phyloP scores from a whole-genome alignment of 64 coral and sea anemone species.

The Orbicella faveolata region DNA sequence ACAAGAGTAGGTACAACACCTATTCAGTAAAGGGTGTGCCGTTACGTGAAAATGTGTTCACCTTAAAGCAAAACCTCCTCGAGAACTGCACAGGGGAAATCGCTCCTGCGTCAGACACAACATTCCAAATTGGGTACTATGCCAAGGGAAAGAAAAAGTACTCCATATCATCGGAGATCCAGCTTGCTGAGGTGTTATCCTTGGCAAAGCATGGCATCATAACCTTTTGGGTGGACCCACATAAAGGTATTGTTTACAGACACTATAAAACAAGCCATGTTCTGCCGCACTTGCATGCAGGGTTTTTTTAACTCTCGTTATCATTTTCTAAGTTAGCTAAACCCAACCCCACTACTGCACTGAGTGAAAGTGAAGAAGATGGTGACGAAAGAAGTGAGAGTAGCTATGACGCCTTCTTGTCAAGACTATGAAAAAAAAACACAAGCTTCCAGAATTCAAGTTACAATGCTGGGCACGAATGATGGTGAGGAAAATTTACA shows the following conservation, averaged over 20 bases:
- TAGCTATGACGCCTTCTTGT: conserved; percentile 1
- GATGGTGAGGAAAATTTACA: conserved; percentile 42
- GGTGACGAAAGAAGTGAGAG: not conserved
- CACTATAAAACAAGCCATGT: not conserved
- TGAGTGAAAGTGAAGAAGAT: not conserved
- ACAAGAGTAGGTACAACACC: not conserved
- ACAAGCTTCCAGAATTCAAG: conserved; percentile 43
- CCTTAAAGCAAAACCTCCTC: not conserved
- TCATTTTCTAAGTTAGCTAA: not conserved
- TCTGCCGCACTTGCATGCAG: not conserved
- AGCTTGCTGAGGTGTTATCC: not conserved
- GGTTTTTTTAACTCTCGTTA: not conserved
- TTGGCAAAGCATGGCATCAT: not conserved
- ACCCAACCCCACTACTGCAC: not conserved
- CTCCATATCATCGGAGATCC: not conserved
- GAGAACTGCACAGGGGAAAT: not conserved
- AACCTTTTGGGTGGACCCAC: conserved; percentile 18
- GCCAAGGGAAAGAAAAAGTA: not conserved
- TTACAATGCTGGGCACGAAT: conserved; percentile 55
- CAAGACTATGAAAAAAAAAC: conserved; percentile 21
- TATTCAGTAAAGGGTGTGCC: not conserved
- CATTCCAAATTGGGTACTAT: not conserved
- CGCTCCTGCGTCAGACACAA: not conserved
- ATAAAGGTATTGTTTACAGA: conserved; percentile 22
- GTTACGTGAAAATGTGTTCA: not conserved